A percentile compares a stretch with the other conserved stretches of the same genome.
phyloP scores from a whole-genome alignment of 1,140 invertebrate species.

The Ctenoplectra terminalis region DNA sequence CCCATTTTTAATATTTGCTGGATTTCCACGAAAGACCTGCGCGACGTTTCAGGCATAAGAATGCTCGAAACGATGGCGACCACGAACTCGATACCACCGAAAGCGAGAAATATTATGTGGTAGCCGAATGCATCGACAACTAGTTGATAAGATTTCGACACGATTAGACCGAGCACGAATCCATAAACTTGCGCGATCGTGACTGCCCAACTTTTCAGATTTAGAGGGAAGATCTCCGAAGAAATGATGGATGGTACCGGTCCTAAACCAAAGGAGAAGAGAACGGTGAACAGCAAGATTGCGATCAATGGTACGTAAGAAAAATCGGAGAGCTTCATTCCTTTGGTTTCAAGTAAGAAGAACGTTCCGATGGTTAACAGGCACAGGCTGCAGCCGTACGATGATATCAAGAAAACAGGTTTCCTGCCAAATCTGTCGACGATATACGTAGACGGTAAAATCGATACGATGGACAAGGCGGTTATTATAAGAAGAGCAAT shows the following conservation, averaged over 20 bases:
- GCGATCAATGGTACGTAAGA: slow-evolving; percentile 84
- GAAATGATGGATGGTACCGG: slow-evolving; percentile 87
- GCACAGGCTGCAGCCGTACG: slow-evolving; percentile 76
- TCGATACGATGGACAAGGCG: background rate
- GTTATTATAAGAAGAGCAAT: background rate
- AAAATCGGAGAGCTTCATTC: slow-evolving; percentile 58
- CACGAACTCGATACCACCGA: slow-evolving; percentile 83
- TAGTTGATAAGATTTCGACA: slow-evolving; percentile 87
- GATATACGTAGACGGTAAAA: background rate
- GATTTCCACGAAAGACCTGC: slow-evolving; percentile 85
- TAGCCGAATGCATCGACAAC: slow-evolving; percentile 84
- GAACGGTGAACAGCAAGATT: slow-evolving; percentile 85
- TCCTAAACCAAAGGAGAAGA: slow-evolving; percentile 86
- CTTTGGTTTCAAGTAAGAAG: slow-evolving; percentile 56
- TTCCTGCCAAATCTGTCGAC: slow-evolving; percentile 46
- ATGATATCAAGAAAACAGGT: slow-evolving; percentile 10
- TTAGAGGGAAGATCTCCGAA: slow-evolving; percentile 88
- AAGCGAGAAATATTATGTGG: slow-evolving; percentile 88
- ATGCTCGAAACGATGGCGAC: slow-evolving; percentile 84
- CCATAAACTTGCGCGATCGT: slow-evolving; percentile 87
- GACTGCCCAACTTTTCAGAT: slow-evolving; percentile 86
- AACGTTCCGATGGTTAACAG: slow-evolving; percentile 67
- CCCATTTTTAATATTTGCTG: slow-evolving; percentile 26
- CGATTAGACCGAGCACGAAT: slow-evolving; percentile 87
- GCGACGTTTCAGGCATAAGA: slow-evolving; percentile 90